These are phyloP conservation scores for Aldrovandia affinis DNA, from an alignment of 2,797 vertebrate genomes.

Conservation along the genomic window DNA sequence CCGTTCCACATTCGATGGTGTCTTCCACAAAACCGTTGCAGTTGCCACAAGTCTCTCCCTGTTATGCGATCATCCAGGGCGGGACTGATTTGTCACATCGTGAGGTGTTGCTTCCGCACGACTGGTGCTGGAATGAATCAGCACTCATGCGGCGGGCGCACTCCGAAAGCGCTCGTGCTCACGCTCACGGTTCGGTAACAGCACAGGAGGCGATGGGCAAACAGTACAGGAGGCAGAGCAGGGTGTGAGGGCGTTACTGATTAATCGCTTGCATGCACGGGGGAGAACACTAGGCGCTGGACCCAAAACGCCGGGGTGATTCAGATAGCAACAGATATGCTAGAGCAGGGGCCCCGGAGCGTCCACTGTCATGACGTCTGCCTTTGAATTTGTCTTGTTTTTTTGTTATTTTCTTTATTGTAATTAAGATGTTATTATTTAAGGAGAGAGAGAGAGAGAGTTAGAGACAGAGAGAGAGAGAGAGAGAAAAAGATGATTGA, in stretches of 20 bases:
- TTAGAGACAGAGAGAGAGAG: slow-evolving; percentile 36
- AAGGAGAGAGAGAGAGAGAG: slow-evolving; percentile 30
- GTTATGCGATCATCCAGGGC: background rate
- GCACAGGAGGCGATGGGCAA: background rate
- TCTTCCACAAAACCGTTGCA: background rate
- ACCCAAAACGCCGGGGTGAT: background rate
- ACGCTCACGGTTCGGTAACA: background rate
- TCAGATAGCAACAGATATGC: background rate
- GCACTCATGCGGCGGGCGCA: background rate
- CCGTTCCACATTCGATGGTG: background rate
- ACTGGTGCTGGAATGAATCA: too few species aligned
- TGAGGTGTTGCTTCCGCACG: background rate
- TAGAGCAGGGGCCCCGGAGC: background rate
- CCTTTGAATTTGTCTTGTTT: slow-evolving; percentile 1
- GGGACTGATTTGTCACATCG: too few species aligned
- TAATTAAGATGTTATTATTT: slow-evolving; percentile 24
- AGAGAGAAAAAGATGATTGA: slow-evolving; percentile 55
- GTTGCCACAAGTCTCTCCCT: background rate
- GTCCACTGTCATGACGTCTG: background rate
- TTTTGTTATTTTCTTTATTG: background rate
- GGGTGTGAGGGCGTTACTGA: background rate
- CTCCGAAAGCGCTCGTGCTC: background rate
- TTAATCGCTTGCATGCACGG: background rate
- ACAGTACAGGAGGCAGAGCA: background rate
- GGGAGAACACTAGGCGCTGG: background rate